Evolutionary conservation across 2,888 invertebrate species (phyloP).

Genomic region (Pegoplata infirma): DNA sequence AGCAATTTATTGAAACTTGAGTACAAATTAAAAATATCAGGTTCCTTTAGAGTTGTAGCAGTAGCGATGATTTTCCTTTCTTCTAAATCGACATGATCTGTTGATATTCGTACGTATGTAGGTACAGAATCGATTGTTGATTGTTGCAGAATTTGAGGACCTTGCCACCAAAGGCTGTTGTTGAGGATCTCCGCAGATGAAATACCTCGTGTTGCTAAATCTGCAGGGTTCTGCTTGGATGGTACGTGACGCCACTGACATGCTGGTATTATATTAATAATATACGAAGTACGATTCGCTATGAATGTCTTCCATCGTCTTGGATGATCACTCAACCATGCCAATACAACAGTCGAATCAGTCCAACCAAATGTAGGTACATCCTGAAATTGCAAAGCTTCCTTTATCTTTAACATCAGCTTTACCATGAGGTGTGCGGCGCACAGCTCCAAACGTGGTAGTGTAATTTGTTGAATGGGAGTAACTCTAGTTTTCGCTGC

Average conservation of each 20-base stretch:
- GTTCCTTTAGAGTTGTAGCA: too few relatives aligned
- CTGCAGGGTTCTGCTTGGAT: too few relatives aligned
- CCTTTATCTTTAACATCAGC: conserved; percentile 22
- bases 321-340: conserved; percentile 14
- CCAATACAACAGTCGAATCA: too few relatives aligned
- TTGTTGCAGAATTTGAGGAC: too few relatives aligned
- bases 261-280: conserved; percentile 31
- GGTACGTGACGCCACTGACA: conserved; percentile 42
- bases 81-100: too few relatives aligned
- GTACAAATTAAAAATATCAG: too few relatives aligned
- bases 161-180: too few relatives aligned
- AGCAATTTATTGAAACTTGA: too few relatives aligned
- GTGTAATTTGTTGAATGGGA: conserved; percentile 35
- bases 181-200: conserved; percentile 6
- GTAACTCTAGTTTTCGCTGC: conserved; percentile 27
- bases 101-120: too few relatives aligned
- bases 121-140: too few relatives aligned
- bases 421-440: conserved; percentile 46
- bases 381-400: conserved; percentile 1
- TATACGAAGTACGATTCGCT: conserved; percentile 47
- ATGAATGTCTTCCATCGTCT: conserved; percentile 48
- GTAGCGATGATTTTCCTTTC: too few relatives aligned
- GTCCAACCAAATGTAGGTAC: conserved; percentile 14
- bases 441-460: conserved; percentile 43
- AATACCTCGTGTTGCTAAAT: conserved; percentile 44